phyloP scores from a whole-genome alignment of 2,113 vertebrate species.

The Prunella himalayana region DNA sequence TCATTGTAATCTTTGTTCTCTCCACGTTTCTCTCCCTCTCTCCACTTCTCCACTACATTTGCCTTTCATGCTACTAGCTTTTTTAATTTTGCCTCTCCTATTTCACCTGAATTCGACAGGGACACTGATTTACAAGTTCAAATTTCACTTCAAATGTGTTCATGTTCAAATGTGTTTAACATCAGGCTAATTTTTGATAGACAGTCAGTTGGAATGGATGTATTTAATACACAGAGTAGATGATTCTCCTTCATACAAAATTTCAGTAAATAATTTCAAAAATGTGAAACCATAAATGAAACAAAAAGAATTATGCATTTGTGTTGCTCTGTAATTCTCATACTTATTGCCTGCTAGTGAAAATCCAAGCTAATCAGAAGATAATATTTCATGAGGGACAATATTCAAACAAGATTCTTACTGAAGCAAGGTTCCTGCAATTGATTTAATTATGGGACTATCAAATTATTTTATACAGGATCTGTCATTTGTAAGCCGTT shows the following conservation, averaged over 20 bases:
- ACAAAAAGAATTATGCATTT: not conserved
- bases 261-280: not conserved
- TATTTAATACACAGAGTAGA: not conserved
- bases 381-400: not conserved
- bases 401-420: not conserved
- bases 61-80: not conserved
- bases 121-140: not conserved
- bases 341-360: not conserved
- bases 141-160: not conserved
- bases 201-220: not conserved
- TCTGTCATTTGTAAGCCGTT: conserved; percentile 11
- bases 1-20: not conserved
- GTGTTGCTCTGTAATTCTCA: not conserved
- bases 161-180: not conserved
- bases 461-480: not conserved
- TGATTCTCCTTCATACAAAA: not conserved
- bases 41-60: not conserved
- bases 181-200: not conserved
- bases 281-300: not conserved
- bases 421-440: not conserved
- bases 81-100: not conserved
- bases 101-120: not conserved
- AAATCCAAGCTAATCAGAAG: not conserved
- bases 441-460: not conserved
- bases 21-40: not conserved